Evolutionary conservation across 2,113 vertebrate genomes (phyloP).

Genomic region (Pristiophorus japonicus): DNA sequence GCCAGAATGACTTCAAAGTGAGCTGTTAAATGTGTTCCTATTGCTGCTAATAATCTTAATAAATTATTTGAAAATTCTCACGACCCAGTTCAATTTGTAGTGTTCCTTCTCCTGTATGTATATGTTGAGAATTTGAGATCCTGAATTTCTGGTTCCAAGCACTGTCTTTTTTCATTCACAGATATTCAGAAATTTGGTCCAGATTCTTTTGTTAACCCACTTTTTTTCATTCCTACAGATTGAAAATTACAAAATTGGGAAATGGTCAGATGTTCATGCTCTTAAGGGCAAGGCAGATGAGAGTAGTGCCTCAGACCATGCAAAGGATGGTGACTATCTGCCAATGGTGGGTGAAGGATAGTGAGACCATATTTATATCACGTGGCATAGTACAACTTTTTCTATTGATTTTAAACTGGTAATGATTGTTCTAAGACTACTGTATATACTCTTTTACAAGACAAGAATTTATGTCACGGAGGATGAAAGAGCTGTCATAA

Average conservation of each 20-base stretch:
- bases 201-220: not conserved
- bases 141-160: not conserved
- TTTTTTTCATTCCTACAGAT: not conserved
- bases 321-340: not conserved
- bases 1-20: not conserved
- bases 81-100: not conserved
- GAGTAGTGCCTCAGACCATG: not conserved
- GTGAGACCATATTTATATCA: not conserved
- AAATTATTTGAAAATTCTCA: no score
- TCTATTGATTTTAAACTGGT: no score
- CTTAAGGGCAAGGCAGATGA: not conserved
- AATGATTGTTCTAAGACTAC: no score
- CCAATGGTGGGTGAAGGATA: constrained; percentile 10
- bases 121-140: not conserved
- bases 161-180: not conserved
- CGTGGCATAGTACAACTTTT: not conserved
- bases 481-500: not conserved
- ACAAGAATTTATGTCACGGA: not conserved
- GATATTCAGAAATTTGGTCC: not conserved
- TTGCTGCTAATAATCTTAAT: not conserved
- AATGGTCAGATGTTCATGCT: not conserved
- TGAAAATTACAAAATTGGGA: not conserved
- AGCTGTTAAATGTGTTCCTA: not conserved
- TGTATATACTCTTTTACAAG: no score
- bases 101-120: not conserved